Evolutionary conservation across 2,888 invertebrate genomes (phyloP), one percentile per base, ranked within the genome.

Genomic region (Caradrina kadenii): DNA sequence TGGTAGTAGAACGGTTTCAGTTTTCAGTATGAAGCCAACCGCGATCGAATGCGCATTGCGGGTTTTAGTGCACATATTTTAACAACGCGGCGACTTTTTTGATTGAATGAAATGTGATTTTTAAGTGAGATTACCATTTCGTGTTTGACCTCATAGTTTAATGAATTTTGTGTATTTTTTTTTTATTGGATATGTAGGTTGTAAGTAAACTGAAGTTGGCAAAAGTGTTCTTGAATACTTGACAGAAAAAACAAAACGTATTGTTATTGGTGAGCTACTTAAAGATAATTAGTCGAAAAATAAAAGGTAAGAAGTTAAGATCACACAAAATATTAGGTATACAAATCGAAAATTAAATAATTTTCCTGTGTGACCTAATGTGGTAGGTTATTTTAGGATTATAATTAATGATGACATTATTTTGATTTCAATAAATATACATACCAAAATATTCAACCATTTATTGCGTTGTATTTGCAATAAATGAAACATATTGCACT

Each of bases 31-130:
- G 78, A 60, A 56, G 31, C 72, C 73, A 67, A 87, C 79, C 82
- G 89, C 88, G 90, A 63, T 67, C 74, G 84, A 73, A 83, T 79
- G 69, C 90, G 91, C 89, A 90, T 84, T 88, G 89, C 88, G 86
- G 79, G 42, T 35, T 78, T 71, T 67, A 53, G 10, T 63, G 15
- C 11, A 53, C 21, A 42, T n/a, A n/a, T n/a, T 21, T 31, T 50
- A 2, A 3, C 15, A 39, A 64, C 31, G 42, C 21, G 17, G 53
- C 63, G 45, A 22, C 0, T 31, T 45, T 45, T 56, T 48, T 21
- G 11, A 13, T 42, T 49, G 0, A 60, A 60, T 55, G 19, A 61
- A 39, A 5, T 1, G 2, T 35, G 21, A 31, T 54, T 39, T 39
- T 39, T 42, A 8, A 42, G 49, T 75, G 42, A 50, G 0, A 50